phyloP scores from a whole-genome alignment of 2,888 invertebrate genomes.

The Neria commutata region DNA sequence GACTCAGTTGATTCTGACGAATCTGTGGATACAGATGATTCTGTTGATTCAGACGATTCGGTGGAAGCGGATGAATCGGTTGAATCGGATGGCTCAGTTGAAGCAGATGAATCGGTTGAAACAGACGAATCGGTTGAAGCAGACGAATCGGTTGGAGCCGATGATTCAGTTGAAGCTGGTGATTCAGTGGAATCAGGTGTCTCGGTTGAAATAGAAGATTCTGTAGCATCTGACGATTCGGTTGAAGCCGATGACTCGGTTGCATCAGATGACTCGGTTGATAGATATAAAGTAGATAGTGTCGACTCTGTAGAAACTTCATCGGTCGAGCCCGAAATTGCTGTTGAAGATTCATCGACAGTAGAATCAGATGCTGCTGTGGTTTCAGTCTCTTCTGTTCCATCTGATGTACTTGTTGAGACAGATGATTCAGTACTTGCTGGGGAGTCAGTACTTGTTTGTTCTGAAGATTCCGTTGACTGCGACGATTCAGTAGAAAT shows the following conservation, averaged over 20 bases:
- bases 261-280: slow-evolving; percentile 18
- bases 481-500: no score
- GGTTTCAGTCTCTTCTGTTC: no score
- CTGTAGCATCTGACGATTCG: background rate
- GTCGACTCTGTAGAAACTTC: no score
- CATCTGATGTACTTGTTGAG: no score
- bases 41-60: slow-evolving; percentile 27
- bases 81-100: slow-evolving; percentile 31
- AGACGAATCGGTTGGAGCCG: slow-evolving; percentile 29
- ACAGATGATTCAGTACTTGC: no score
- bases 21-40: slow-evolving; percentile 18
- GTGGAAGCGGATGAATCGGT: slow-evolving; percentile 23
- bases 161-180: slow-evolving; percentile 24
- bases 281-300: no score
- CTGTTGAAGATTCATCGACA: no score
- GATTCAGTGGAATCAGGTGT: background rate
- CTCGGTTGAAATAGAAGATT: no score
- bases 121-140: slow-evolving; percentile 26
- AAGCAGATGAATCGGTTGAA: slow-evolving; percentile 29
- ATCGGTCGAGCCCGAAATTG: no score
- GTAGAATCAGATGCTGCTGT: no score
- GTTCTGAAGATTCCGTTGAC: no score
- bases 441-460: no score
- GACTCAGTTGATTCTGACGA: slow-evolving; percentile 29
- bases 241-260: slow-evolving; percentile 7